These are phyloP conservation scores for Pelobates fuscus DNA, from an alignment of 2,113 vertebrate genomes.

Conservation along the genomic window DNA sequence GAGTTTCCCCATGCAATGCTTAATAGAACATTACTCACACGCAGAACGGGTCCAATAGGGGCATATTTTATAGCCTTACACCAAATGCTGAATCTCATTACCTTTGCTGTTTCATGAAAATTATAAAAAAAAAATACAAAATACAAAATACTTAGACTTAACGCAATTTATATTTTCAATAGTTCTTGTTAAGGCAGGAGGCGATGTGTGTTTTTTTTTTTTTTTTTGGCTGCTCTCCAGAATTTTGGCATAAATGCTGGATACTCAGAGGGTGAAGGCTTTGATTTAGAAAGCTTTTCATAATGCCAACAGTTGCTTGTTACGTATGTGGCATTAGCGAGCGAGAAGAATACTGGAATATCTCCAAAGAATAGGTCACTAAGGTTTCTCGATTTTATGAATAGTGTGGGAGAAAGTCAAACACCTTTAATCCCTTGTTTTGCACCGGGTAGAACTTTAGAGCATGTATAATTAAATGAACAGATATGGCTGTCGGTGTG, in stretches of 20 bases:
- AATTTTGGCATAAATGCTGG: not conserved
- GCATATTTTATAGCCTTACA: not conserved
- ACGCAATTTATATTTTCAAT: not conserved
- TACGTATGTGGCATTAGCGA: not conserved
- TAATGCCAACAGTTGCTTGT: slow-evolving; percentile 9
- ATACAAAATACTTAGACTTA: not conserved
- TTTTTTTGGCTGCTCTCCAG: not conserved
- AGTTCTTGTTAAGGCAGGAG: not conserved
- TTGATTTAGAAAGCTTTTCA: slow-evolving; percentile 11
- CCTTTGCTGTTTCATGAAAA: not conserved
- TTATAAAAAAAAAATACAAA: not conserved
- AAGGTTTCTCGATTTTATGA: slow-evolving; percentile 24
- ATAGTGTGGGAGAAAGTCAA: not conserved
- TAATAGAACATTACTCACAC: not conserved
- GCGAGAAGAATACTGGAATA: not conserved
- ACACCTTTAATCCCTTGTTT: slow-evolving; percentile 24
- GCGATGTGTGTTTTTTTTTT: not conserved
- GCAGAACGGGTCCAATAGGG: not conserved
- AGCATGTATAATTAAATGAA: slow-evolving; percentile 17
- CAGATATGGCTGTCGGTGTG: not conserved
- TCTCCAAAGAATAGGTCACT: slow-evolving; percentile 3
- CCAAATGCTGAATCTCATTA: not conserved
- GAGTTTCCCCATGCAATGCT: not conserved
- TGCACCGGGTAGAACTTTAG: not conserved
- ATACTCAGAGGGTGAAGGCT: not conserved